Percentiles rank a stretch among this genome's conserved stretches.
Evolutionary conservation across 2,113 vertebrate species (phyloP).

Genomic region (Poeciliopsis occidentalis): DNA sequence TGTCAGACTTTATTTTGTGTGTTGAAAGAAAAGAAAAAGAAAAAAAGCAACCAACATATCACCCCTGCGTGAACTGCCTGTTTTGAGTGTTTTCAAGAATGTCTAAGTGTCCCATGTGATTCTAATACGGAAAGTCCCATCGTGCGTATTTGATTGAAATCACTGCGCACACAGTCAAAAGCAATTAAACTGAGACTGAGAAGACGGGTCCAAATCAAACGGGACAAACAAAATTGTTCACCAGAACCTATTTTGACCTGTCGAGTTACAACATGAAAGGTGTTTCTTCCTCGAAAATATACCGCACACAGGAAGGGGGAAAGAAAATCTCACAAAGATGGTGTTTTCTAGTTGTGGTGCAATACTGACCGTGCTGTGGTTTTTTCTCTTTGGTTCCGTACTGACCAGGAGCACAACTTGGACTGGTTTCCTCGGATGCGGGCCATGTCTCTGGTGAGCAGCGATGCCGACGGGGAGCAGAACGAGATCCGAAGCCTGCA

Average conservation of each 20-base stretch:
- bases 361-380: neutral
- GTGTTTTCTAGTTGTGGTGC: neutral
- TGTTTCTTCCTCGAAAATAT: slow-evolving; percentile 4
- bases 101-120: slow-evolving; percentile 50
- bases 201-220: slow-evolving; percentile 14
- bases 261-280: neutral
- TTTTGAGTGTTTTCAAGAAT: slow-evolving; percentile 31
- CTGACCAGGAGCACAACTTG: slow-evolving; percentile 90
- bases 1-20: neutral
- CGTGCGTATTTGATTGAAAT: slow-evolving; percentile 49
- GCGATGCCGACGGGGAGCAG: slow-evolving; percentile 95
- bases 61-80: slow-evolving; percentile 1
- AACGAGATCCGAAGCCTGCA: slow-evolving; percentile 96
- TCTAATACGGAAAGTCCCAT: slow-evolving; percentile 60
- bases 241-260: neutral
- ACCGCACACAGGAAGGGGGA: neutral
- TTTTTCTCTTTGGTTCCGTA: neutral
- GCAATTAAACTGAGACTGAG: slow-evolving; percentile 18
- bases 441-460: slow-evolving; percentile 98
- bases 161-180: slow-evolving; percentile 19
- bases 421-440: slow-evolving; percentile 99
- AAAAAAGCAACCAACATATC: neutral
- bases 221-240: neutral
- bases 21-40: neutral
- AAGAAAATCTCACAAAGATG: neutral